These are phyloP conservation scores for Cyphomyrus plagiostoma DNA, from an alignment of 2,113 vertebrate species.

Conservation along the genomic window DNA sequence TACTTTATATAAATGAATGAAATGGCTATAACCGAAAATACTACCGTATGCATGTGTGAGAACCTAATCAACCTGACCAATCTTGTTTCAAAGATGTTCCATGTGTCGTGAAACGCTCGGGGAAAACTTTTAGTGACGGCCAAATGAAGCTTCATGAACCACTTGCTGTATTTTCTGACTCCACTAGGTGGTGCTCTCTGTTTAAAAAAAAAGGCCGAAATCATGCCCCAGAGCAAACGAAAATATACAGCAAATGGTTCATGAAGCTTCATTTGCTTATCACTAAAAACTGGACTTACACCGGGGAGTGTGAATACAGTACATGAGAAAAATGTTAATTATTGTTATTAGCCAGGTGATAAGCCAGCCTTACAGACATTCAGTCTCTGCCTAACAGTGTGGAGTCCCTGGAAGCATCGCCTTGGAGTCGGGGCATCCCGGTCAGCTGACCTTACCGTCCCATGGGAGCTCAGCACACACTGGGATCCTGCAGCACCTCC, in stretches of 20 bases:
- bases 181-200: not conserved
- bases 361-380: not conserved
- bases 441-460: conserved; percentile 43
- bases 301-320: not conserved
- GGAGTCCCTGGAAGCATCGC: conserved; percentile 38
- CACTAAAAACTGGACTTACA: not conserved
- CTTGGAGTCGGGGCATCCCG: conserved; percentile 49
- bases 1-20: not conserved
- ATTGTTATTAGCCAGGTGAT: not conserved
- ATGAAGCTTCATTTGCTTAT: not conserved
- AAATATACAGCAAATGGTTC: not conserved
- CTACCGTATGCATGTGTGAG: not conserved
- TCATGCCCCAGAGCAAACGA: not conserved
- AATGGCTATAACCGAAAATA: not conserved
- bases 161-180: not conserved
- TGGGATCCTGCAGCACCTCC: conserved; percentile 51
- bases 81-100: not conserved
- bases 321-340: not conserved
- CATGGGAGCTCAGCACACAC: conserved; percentile 45
- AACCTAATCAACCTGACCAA: not conserved
- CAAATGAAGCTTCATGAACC: not conserved
- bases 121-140: not conserved
- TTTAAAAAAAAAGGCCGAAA: not conserved
- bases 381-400: conserved; percentile 32
- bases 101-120: not conserved